phyloP scores from a whole-genome alignment of 92 coral and sea anemone genomes.

The Montipora capitata region DNA sequence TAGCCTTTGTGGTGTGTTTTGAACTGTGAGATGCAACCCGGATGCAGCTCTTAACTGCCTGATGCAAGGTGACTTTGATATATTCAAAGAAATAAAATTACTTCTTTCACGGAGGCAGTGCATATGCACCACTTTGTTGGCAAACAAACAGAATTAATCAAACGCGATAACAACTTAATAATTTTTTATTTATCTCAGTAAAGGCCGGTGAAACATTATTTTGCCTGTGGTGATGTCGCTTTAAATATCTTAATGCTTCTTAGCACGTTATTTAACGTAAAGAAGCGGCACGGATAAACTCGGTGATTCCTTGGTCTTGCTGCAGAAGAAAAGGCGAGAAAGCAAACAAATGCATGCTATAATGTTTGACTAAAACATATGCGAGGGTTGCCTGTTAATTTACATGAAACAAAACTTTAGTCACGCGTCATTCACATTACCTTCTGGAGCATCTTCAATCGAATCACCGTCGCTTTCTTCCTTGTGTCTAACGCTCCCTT shows the following conservation, averaged over 20 bases:
- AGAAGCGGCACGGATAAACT: background rate
- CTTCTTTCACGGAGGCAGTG: too few species aligned
- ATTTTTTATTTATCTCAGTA: conserved; percentile 1
- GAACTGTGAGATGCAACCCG: background rate
- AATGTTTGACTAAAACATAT: background rate
- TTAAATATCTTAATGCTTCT: background rate
- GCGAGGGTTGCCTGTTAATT: background rate
- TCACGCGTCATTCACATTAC: conserved; percentile 16
- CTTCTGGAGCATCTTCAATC: conserved; percentile 32
- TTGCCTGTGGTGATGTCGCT: background rate
- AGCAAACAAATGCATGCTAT: background rate
- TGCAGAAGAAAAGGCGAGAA: background rate
- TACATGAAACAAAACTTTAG: conserved; percentile 2
- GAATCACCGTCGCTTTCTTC: conserved; percentile 53
- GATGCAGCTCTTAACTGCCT: background rate
- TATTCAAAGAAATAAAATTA: too few species aligned
- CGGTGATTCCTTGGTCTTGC: background rate
- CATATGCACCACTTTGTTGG: background rate
- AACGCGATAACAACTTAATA: background rate
- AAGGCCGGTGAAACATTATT: background rate
- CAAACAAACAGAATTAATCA: conserved; percentile 1
- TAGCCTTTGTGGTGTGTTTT: background rate
- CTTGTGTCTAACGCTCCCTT: background rate
- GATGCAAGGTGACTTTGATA: too few species aligned
- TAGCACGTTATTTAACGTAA: background rate